Conservation (phyloP, 2,797 vertebrate genomes). For the Menidia menidia region DNA sequence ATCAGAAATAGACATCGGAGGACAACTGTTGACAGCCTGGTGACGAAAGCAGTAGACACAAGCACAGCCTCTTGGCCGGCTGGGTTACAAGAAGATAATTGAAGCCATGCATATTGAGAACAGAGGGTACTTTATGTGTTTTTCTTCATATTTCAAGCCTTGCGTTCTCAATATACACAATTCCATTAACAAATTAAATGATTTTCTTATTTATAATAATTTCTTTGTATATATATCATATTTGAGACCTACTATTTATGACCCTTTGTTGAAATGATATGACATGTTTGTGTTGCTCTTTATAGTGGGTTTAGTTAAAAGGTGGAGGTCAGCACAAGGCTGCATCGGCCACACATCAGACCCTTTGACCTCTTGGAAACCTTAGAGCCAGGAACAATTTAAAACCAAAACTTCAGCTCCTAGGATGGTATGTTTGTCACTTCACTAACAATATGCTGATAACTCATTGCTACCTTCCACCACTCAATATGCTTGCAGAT, state of each 20-base stretch:
- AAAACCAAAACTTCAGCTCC: conserved; percentile 55
- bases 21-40: conserved; percentile 91
- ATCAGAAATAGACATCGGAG: conserved; percentile 89
- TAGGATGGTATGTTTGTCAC: conserved; percentile 56
- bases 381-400: conserved; percentile 63
- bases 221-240: not conserved
- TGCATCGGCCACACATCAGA: conserved; percentile 57
- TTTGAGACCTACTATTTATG: not conserved
- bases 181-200: no score
- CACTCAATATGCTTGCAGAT: conserved; percentile 1
- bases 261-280: conserved; percentile 25
- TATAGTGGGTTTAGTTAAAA: conserved; percentile 74
- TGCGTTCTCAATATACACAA: not conserved
- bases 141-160: conserved; percentile 31
- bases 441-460: conserved; percentile 28
- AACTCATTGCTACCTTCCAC: conserved; percentile 20
- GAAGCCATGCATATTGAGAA: conserved; percentile 86
- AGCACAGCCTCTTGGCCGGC: conserved; percentile 86
- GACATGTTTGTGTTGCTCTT: conserved; percentile 72
- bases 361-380: conserved; percentile 69
- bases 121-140: conserved; percentile 70
- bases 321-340: conserved; percentile 59
- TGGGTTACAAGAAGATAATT: conserved; percentile 91
- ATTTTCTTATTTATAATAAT: no score
- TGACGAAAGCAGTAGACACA: conserved; percentile 87